Percentiles rank a stretch among this genome's conserved stretches.
These are phyloP conservation scores for Lordiphosa andalusiaca DNA, from an alignment of 2,888 invertebrate genomes.

Conservation along the genomic window DNA sequence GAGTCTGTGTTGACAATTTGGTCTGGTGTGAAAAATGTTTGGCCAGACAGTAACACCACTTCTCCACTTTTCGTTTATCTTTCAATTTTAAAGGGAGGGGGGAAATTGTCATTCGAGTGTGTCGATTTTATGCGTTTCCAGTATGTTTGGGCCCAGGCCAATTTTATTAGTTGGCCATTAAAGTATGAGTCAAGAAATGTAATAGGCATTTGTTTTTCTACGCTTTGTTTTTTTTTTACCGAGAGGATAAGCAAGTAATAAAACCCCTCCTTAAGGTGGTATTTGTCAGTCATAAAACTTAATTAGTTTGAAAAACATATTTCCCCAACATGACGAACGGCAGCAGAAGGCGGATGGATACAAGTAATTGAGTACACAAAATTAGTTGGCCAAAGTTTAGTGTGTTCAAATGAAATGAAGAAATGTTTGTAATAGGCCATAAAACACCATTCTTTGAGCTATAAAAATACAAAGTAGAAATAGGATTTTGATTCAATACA, in stretches of 20 bases:
- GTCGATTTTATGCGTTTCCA: slow-evolving; percentile 27
- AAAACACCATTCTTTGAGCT: too few species aligned
- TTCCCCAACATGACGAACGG: slow-evolving; percentile 18
- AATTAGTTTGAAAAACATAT: slow-evolving; percentile 42
- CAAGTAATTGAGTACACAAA: neutral
- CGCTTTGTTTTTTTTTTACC: neutral
- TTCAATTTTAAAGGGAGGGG: slow-evolving; percentile 16
- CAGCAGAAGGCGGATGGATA: neutral
- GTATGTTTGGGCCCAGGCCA: slow-evolving; percentile 10
- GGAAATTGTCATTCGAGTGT: slow-evolving; percentile 20
- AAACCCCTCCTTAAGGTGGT: slow-evolving; percentile 17
- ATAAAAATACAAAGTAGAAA: neutral
- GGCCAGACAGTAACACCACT: slow-evolving; percentile 9
- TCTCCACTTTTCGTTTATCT: slow-evolving; percentile 17
- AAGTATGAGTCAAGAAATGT: slow-evolving; percentile 10
- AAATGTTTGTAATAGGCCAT: neutral
- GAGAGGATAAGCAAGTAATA: slow-evolving; percentile 30
- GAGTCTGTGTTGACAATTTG: slow-evolving; percentile 27
- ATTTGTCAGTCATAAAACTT: slow-evolving; percentile 44
- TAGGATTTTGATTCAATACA: neutral
- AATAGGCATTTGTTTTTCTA: slow-evolving; percentile 18
- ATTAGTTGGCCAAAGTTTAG: neutral
- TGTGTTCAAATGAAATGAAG: neutral
- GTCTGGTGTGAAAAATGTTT: slow-evolving; percentile 27
- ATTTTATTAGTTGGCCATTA: slow-evolving; percentile 40